Base-by-base conservation (phyloP, 1,140 invertebrate species). In the Spodoptera frugiperda region DNA sequence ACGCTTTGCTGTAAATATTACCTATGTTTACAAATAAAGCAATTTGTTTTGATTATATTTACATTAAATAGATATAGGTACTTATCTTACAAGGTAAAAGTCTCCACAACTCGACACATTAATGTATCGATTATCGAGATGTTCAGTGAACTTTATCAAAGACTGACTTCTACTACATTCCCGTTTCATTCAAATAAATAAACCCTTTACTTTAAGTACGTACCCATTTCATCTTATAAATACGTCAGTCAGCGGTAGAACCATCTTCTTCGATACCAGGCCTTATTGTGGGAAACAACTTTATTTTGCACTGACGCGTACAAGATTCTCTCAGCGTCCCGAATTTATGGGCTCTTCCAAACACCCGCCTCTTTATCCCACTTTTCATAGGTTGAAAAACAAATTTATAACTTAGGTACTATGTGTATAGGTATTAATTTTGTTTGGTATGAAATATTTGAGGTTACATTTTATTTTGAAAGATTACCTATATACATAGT, bases 271-370 rank as follows among this genome's bases (percentile, higher is more conserved):
- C 80, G 78, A 78, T 78, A 78, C 71, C 83, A 87, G 84, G 81
- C 84, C 79, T 59, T 81, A 78, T 81, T 87, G 54, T 77, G 71
- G 61, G 71, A 57, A 85, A 86, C 85, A 86, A 87, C 84, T 88
- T 88, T 88, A 88, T 88, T 85, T 85, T 78, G 75, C 79, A 85
- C 79, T 81, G 86, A 89, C 82, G 82, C 73, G 65, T 77, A 81
- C 84, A 85, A 83, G 87, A 86, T 82, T 84, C 80, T 72, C 86
- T 65, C 44, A 44, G 82, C 73, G 78, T 78, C 75, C 71, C 80
- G 51, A 83, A 90, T 90, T 90, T 90, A 90, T 84, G 81, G 84
- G 63, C 84, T 71, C 77, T 51, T 53, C 1, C 14, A 21, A 51
- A 51, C 65, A 68, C 25, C 44, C 39, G 63, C 63, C 25, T 53